phyloP scores from a whole-genome alignment of 2,113 vertebrate species.

The Anser cygnoides region DNA sequence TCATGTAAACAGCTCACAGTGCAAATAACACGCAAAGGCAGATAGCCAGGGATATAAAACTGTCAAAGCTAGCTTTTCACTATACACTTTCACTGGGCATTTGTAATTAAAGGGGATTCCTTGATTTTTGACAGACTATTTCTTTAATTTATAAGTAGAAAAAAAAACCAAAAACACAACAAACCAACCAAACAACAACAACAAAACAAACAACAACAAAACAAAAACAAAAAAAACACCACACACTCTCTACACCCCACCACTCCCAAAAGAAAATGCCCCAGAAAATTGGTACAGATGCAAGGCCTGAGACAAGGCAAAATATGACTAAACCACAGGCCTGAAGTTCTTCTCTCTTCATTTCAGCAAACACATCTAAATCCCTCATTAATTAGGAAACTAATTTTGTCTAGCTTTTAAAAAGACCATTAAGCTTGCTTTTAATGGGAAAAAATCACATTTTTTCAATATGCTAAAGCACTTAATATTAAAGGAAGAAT shows the following conservation, averaged over 20 bases:
- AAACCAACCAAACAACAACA: background rate
- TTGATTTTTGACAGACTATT: background rate
- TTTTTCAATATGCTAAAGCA: background rate
- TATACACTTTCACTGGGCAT: background rate
- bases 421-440: background rate
- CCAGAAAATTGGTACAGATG: background rate
- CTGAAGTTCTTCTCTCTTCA: background rate
- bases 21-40: background rate
- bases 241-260: background rate
- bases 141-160: background rate
- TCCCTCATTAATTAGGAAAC: background rate
- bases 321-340: background rate
- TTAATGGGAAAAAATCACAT: background rate
- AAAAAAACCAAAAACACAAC: background rate
- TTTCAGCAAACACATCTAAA: background rate
- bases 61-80: background rate
- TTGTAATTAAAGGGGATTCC: background rate
- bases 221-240: background rate
- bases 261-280: background rate
- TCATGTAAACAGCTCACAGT: background rate
- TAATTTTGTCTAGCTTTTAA: background rate
- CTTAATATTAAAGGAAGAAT: background rate
- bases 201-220: no score
- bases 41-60: background rate
- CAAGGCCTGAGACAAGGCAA: background rate